These are phyloP conservation scores for Urocolius indicus DNA, from an alignment of 2,113 vertebrate genomes.

Conservation along the genomic window DNA sequence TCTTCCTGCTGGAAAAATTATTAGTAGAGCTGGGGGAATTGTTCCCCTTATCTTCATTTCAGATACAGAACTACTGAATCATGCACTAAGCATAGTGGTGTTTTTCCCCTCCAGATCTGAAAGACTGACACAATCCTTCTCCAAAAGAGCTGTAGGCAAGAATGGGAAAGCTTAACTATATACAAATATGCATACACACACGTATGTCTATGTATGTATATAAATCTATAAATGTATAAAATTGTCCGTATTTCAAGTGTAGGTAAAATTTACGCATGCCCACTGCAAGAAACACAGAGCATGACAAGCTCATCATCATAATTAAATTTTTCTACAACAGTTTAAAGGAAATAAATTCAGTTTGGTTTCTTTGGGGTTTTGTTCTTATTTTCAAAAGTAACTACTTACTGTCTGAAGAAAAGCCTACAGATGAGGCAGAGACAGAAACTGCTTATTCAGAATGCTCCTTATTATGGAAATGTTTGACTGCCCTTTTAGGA, in stretches of 20 bases:
- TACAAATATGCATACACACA: neutral
- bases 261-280: conserved; percentile 1
- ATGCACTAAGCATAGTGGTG: neutral
- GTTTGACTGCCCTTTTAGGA: conserved; percentile 37
- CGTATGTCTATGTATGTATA: neutral
- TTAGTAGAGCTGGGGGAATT: neutral
- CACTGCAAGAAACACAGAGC: neutral
- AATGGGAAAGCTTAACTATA: neutral
- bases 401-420: conserved; percentile 43
- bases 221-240: neutral
- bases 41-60: conserved; percentile 48
- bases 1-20: conserved; percentile 37
- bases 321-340: conserved; percentile 30
- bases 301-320: neutral
- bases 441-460: conserved; percentile 50
- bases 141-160: neutral
- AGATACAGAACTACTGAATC: conserved; percentile 1
- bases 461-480: conserved; percentile 53
- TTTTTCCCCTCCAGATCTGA: neutral
- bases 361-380: conserved; percentile 45
- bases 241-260: neutral
- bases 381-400: conserved; percentile 58
- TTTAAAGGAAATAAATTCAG: conserved; percentile 50
- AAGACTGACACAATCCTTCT: neutral
- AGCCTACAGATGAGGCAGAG: conserved; percentile 45